Percentiles rank a stretch among this genome's conserved stretches.
Evolutionary conservation across 2,888 invertebrate genomes (phyloP).

Genomic region (Chrysolina haemoptera): DNA sequence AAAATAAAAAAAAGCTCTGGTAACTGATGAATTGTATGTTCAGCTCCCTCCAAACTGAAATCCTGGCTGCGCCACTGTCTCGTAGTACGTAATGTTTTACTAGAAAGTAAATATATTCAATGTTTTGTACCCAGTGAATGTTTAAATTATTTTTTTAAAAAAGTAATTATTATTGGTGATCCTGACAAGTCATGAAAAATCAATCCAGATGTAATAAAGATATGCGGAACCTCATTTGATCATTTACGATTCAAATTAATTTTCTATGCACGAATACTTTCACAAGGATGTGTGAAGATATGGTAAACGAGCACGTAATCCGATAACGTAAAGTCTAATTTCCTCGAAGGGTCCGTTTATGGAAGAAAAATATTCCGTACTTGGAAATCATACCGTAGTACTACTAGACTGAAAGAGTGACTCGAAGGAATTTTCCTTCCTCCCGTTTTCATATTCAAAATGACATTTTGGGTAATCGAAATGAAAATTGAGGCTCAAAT

Average conservation of each 20-base stretch:
- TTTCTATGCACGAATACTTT: neutral
- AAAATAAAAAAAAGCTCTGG: no score
- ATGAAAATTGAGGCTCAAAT: no score
- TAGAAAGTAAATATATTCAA: neutral
- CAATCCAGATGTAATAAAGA: neutral
- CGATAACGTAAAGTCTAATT: neutral
- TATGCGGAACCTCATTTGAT: neutral
- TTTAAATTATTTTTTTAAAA: neutral
- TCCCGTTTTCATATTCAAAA: no score
- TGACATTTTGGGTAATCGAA: no score
- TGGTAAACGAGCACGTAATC: neutral
- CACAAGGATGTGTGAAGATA: neutral
- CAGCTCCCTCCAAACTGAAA: no score
- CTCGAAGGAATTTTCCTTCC: neutral
- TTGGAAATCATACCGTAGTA: constrained; percentile 1
- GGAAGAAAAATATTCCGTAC: neutral
- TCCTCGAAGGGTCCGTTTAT: neutral
- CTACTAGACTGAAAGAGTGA: no score
- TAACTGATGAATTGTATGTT: no score
- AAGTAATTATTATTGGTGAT: neutral
- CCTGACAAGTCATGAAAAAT: neutral
- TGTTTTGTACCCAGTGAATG: neutral
- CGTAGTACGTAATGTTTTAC: no score
- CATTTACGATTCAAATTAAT: neutral
- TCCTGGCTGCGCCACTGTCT: no score